These are phyloP conservation scores for Argyrosomus japonicus DNA, from an alignment of 2,113 vertebrate genomes.

Conservation along the genomic window DNA sequence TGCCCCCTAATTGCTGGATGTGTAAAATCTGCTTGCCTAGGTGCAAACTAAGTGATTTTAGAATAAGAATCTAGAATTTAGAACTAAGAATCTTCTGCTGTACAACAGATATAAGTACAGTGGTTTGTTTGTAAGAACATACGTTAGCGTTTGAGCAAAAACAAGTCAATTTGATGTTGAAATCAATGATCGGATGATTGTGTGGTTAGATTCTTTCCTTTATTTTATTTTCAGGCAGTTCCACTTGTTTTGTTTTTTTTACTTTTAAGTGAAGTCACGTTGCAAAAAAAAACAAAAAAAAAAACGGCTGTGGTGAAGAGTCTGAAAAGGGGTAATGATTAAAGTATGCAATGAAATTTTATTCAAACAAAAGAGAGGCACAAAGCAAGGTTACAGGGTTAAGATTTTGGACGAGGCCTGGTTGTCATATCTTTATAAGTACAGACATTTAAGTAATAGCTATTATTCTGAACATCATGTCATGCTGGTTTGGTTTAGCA, in stretches of 20 bases:
- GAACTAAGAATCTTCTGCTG: background rate
- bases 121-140: background rate
- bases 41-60: background rate
- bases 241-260: constrained; percentile 14
- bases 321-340: background rate
- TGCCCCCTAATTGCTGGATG: too few species aligned
- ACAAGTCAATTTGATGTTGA: constrained; percentile 27
- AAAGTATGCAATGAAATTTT: background rate
- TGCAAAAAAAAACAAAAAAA: background rate
- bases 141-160: constrained; percentile 24
- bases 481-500: constrained; percentile 35
- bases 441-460: constrained; percentile 4
- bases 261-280: constrained; percentile 19
- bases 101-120: background rate
- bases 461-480: constrained; percentile 17
- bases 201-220: background rate
- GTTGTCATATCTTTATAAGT: constrained; percentile 21
- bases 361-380: constrained; percentile 33
- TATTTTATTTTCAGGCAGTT: background rate
- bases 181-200: constrained; percentile 1
- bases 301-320: background rate
- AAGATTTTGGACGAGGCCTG: constrained; percentile 28
- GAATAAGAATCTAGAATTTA: too few species aligned
- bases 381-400: background rate
- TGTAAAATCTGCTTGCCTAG: background rate